These are phyloP conservation scores for Drosophila aff. DNA, from an alignment of 1,140 invertebrate genomes.

Conservation along the genomic window DNA sequence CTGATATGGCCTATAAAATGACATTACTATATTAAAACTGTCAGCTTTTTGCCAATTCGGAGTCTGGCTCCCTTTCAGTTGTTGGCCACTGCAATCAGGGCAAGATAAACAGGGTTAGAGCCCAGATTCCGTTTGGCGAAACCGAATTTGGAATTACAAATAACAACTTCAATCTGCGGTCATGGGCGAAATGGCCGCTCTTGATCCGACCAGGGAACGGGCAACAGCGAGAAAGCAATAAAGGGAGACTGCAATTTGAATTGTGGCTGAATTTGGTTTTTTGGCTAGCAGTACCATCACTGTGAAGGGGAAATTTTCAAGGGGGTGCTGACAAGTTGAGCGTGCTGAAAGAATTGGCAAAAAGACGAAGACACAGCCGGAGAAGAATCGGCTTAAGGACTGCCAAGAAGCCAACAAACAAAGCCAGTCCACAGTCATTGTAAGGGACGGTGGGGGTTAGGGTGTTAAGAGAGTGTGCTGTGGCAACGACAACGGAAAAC, in stretches of 20 bases:
- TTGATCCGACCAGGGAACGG: slow-evolving; percentile 19
- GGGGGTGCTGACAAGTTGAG: slow-evolving; percentile 72
- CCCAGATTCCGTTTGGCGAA: slow-evolving; percentile 47
- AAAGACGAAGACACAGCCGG: slow-evolving; percentile 49
- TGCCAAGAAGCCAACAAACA: slow-evolving; percentile 75
- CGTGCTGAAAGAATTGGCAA: slow-evolving; percentile 73
- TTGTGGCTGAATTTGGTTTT: slow-evolving; percentile 64
- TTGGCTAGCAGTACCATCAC: slow-evolving; percentile 7
- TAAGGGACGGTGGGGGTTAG: slow-evolving; percentile 23
- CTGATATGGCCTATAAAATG: too few relatives aligned
- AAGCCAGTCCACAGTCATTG: slow-evolving; percentile 75
- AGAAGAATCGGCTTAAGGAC: slow-evolving; percentile 77
- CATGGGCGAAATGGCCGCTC: slow-evolving; percentile 70
- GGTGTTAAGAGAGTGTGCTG: neutral
- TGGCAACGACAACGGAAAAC: slow-evolving; percentile 53
- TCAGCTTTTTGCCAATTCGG: neutral
- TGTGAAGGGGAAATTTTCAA: slow-evolving; percentile 7
- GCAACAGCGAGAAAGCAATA: slow-evolving; percentile 31
- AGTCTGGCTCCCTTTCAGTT: neutral
- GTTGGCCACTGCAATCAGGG: slow-evolving; percentile 29
- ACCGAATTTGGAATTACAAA: slow-evolving; percentile 66
- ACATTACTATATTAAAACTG: neutral
- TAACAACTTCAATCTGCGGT: slow-evolving; percentile 72
- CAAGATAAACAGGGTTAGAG: slow-evolving; percentile 37
- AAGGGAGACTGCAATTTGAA: slow-evolving; percentile 73